Evolutionary conservation across 2,888 invertebrate genomes (phyloP), one percentile per base, ranked within the genome.

Genomic region (Piscicola geometra): DNA sequence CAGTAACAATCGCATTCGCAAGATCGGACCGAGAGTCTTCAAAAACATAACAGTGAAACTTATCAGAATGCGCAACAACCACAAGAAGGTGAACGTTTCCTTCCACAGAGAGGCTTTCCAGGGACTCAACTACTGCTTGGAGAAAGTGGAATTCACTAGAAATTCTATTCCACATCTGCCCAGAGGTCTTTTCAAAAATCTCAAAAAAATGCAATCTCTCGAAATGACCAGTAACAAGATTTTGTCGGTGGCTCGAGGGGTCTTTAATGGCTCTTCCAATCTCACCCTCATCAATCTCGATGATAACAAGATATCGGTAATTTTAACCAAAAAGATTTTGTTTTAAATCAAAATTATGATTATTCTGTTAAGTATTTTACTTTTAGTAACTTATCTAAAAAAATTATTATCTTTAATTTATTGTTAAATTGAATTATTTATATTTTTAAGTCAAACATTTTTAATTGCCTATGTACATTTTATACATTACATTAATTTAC

Each of bases 21-120:
- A 60, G 2, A 52, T 79, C 15, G 60, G 60, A 2, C 47, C 78
- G 5, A n/a, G 56, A 15, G 77, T 77, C 25, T 80, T 80, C 30
- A 56, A 60, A 21, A 75, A 78, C 30, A n/a, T 80, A 0, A n/a
- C 36, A 15, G 77, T 79, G n/a, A 41, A 30, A n/a, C 68, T 73
- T 32, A 66, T 79, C 18, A 77, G 75, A 67, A 74, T 79, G 36
- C 74, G 77, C 71, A n/a, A 71, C 21, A 80, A 80, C 56, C 18
- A 52, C 0, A 64, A 52, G 1, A 73, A 75, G 28, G 52, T 66
- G 21, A 70, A 76, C 52, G 21, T 80, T 30, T 47, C 35, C 2
- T 60, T 80, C 30, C 71, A 77, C 67, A 68, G 74, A 25, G 70
- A 75, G 33, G 76, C 80, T 15, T 79, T 80, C 56, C 71, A 75